Evolutionary conservation across 2,888 invertebrate species (phyloP).

Genomic region (Anarsia innoxiella): DNA sequence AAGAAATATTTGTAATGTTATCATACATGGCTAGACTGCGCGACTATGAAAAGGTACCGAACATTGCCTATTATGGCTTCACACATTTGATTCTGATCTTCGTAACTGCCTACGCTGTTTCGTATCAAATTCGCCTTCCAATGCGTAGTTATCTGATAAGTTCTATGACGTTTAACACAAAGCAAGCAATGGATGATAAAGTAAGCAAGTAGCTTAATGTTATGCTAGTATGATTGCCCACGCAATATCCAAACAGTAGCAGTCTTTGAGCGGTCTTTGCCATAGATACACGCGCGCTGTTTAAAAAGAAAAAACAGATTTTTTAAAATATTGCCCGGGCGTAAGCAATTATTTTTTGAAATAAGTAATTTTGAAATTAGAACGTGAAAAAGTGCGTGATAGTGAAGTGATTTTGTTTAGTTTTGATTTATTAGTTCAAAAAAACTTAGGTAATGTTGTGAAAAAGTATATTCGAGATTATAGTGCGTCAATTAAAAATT

Average conservation of each 20-base stretch:
- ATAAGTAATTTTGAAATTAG: no score
- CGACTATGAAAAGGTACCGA: slow-evolving; percentile 11
- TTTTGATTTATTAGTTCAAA: no score
- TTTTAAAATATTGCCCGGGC: no score
- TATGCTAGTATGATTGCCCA: not conserved
- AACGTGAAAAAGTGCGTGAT: slow-evolving; percentile 6
- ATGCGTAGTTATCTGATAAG: no score
- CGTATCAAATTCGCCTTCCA: no score
- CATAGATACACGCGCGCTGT: slow-evolving; percentile 35
- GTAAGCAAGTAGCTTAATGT: not conserved
- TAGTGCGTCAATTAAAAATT: slow-evolving; percentile 1
- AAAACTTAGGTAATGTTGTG: slow-evolving; percentile 1
- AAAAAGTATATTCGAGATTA: not conserved
- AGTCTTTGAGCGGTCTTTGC: slow-evolving; percentile 48
- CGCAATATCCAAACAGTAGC: slow-evolving; percentile 18
- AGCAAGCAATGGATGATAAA: slow-evolving; percentile 1
- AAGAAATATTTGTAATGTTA: not conserved
- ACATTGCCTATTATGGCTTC: slow-evolving; percentile 41
- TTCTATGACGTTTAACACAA: no score
- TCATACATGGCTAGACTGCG: slow-evolving; percentile 20
- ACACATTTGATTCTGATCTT: not conserved
- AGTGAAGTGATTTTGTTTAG: no score
- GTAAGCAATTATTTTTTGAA: no score
- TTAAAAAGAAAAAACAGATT: no score
- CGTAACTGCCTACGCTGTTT: not conserved